Evolutionary conservation across 2,888 invertebrate species (phyloP), one percentile per base, ranked within the genome.

Genomic region (Cheilosia urbana): DNA sequence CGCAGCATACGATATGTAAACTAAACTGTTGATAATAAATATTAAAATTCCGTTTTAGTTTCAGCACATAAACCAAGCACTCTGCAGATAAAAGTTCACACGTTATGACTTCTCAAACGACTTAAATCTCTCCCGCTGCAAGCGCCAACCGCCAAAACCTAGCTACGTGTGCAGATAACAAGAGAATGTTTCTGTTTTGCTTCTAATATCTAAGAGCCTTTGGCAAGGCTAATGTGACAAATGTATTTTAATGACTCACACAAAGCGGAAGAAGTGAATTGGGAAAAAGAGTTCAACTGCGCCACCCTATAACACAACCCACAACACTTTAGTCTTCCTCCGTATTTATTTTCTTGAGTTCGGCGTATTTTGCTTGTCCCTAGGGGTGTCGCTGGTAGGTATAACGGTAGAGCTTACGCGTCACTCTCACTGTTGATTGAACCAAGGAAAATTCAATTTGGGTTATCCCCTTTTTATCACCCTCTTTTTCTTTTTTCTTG

Each of bases 381-480:
- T 34, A 60, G 66, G 84, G 79, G 62, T 76, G 47, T 53, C 53
- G 42, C 40, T 55, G 49, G 47, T 79, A 27, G 49, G 47, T 79
- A 27, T 27, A 71, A 80, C 42, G 75, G 80, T 37, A 80, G 55
- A 65, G 75, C 84, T 84, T 80, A 85, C 79, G 84, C 84, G 76
- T 85, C 84, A 85, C 84, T 80, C 80, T 71, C 66, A 62, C 65
- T 85, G 84, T 85, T 85, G 84, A 85, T 85, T 85, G 84, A 85
- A 80, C 65, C 84, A 76, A 66, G 34, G 71, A 76, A 85, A 85
- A 85, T 85, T 85, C 80, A 85, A 85, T 85, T 85, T 85, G 76
- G 84, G 75, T 85, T 85, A 85, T 76, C 79, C 84, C 55, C 73
- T 83, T 78, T 77, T 82, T 27, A 6, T 24, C 3, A 0, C 3